Base-by-base conservation (phyloP, 2,797 vertebrate species). In the Silurus lanzhouensis region DNA sequence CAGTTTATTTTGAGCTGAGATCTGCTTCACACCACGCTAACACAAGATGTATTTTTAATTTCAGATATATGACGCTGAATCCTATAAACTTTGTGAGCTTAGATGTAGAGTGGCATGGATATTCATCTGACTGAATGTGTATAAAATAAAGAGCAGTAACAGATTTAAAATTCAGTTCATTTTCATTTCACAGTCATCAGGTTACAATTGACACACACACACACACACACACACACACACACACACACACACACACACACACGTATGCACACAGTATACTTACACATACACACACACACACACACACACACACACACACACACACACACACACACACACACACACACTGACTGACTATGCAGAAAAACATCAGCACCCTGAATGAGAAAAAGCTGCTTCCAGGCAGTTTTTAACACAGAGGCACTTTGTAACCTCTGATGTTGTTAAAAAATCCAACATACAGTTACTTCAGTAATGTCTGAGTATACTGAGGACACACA, bases 401-500 rank as follows among this genome's bases (percentile, higher is more conserved):
- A 52, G 8, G 52, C 25, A 31, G 74, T 57, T 76, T 58, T 76
- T 58, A 31, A 76, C 6, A 22, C 71, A 14, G 20, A 52, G 46
- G 9, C 2, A 20, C 55, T 12, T 12, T 61, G 74, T 22, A 7
- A 3, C 55, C 27, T 38, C 55, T 77, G 75, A 61, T 78, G 75
- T 78, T 55, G 55, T 77, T 78, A 27, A 78, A 61, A 55, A 20
- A 61, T 60, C 27, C 55, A 61, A 44, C 55, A 31, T 44, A 38
- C 75, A 60, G 75, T 78, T 61, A 61, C 75, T 22, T 60, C 4
- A 57, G 57, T 38, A 78, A 78, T 27, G 52, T 38, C 75, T 31
- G 31, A 31, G 31, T 52, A 61, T 77, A 10, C 75, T 44, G 27
- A 78, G 57, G 75, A 31, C 31, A 31, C 31, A 31, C 31, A 31